Evolutionary conservation across 2,888 invertebrate genomes (phyloP).

Genomic region (Hyposoter dolosus): DNA sequence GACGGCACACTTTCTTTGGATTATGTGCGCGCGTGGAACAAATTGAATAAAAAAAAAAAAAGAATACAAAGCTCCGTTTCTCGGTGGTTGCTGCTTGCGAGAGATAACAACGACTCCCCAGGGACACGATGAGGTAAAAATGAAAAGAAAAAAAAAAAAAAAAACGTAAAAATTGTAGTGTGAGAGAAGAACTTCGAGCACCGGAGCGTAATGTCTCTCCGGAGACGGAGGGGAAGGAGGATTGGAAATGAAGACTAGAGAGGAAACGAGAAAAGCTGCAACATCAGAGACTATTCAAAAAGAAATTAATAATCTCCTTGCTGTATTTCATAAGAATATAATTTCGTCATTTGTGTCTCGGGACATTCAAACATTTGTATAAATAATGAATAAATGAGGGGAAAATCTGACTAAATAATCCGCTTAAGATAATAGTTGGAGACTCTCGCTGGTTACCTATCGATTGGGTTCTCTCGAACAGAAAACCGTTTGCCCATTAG

Average conservation of each 20-base stretch:
- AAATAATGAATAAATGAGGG: slow-evolving; percentile 15
- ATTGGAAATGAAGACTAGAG: slow-evolving; percentile 33
- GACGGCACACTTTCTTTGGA: slow-evolving; percentile 58
- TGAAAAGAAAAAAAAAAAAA: slow-evolving; percentile 6
- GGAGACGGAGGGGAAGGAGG: slow-evolving; percentile 53
- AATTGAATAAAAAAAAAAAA: slow-evolving; percentile 52
- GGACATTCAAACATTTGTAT: background rate
- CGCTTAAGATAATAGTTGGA: background rate
- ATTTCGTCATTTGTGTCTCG: slow-evolving; percentile 1
- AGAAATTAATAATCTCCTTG: slow-evolving; percentile 53
- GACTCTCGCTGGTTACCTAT: background rate
- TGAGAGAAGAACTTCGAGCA: slow-evolving; percentile 53
- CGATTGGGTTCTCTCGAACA: background rate
- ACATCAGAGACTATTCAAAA: slow-evolving; percentile 42
- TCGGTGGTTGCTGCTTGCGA: slow-evolving; percentile 46
- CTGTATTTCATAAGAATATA: slow-evolving; percentile 36
- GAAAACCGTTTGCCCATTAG: background rate
- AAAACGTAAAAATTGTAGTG: slow-evolving; percentile 52
- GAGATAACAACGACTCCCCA: slow-evolving; percentile 65
- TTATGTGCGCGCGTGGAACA: slow-evolving; percentile 59
- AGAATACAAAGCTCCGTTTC: slow-evolving; percentile 46
- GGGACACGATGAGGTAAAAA: slow-evolving; percentile 47
- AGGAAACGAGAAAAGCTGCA: slow-evolving; percentile 40
- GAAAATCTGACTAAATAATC: background rate
- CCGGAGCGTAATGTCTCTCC: slow-evolving; percentile 62